Percentiles rank a stretch among this genome's conserved stretches.
phyloP scores from a whole-genome alignment of 2,888 invertebrate species.

The Meiosimyza platycephala region DNA sequence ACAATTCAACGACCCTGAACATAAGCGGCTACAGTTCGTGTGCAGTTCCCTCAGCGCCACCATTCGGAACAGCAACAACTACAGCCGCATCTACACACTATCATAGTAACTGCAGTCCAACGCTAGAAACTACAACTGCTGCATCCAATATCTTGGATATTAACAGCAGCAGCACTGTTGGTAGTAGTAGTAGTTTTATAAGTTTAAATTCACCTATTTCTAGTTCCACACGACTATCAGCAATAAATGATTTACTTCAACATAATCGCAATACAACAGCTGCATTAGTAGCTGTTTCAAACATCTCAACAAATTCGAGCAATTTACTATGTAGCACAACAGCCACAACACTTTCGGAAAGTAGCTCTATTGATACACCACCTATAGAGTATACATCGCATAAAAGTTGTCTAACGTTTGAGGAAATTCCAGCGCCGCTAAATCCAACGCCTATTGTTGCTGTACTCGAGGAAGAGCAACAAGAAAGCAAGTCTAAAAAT shows the following conservation, averaged over 20 bases:
- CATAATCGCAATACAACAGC: conserved; percentile 64
- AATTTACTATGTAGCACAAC: conserved; percentile 6
- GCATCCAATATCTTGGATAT: conserved; percentile 10
- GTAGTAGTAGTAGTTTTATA: conserved; percentile 54
- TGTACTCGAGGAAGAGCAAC: conserved; percentile 43
- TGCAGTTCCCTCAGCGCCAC: conserved; percentile 59
- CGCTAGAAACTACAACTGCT: conserved; percentile 53
- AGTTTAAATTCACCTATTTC: conserved; percentile 58
- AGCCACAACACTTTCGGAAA: neutral
- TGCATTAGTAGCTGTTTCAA: conserved; percentile 58
- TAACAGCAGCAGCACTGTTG: conserved; percentile 30
- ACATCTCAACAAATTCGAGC: conserved; percentile 27
- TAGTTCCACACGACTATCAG: conserved; percentile 63
- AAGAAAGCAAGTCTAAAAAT: neutral
- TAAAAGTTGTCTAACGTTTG: conserved; percentile 50
- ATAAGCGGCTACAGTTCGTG: conserved; percentile 55
- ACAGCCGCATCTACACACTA: conserved; percentile 55
- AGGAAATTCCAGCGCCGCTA: conserved; percentile 50
- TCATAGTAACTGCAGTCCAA: conserved; percentile 37
- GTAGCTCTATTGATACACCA: conserved; percentile 27
- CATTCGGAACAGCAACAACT: conserved; percentile 59
- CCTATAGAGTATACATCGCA: conserved; percentile 33
- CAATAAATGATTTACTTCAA: conserved; percentile 64
- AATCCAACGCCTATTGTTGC: conserved; percentile 51
- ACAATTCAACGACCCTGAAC: conserved; percentile 13